Percentiles rank a stretch among this genome's conserved stretches.
These are phyloP conservation scores for Campylomormyrus numenius DNA, from an alignment of 2,113 vertebrate species.

Conservation along the genomic window DNA sequence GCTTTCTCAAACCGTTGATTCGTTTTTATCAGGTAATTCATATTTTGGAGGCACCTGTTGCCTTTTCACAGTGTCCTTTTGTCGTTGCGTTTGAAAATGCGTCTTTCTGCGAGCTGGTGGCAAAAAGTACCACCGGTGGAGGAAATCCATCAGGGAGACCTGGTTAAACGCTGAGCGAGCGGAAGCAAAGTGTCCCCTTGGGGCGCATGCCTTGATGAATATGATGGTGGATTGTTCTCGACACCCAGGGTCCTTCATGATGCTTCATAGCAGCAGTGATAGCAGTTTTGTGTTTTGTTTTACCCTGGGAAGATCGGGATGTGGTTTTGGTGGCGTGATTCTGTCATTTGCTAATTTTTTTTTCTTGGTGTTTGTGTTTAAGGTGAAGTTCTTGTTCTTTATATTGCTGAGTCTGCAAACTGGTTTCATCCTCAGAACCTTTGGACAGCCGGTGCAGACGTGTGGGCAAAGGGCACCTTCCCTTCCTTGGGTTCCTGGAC, in stretches of 20 bases:
- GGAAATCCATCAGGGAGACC: not conserved
- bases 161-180: not conserved
- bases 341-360: not conserved
- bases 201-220: not conserved
- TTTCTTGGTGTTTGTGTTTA: not conserved
- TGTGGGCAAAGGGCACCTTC: not conserved
- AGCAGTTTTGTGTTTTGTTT: not conserved
- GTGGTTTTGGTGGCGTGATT: not conserved
- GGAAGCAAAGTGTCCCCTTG: not conserved
- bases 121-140: not conserved
- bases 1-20: not conserved
- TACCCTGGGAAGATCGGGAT: not conserved
- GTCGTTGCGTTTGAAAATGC: not conserved
- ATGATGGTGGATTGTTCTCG: not conserved
- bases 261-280: not conserved
- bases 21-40: not conserved
- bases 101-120: not conserved
- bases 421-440: slow-evolving; percentile 12
- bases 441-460: not conserved
- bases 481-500: not conserved
- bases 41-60: not conserved
- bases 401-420: slow-evolving; percentile 4
- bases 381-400: not conserved
- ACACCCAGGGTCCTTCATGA: not conserved
- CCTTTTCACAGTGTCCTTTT: not conserved